These are phyloP conservation scores for Scaptodrosophila latifasciaeformis DNA, from an alignment of 2,888 invertebrate species.

Conservation along the genomic window DNA sequence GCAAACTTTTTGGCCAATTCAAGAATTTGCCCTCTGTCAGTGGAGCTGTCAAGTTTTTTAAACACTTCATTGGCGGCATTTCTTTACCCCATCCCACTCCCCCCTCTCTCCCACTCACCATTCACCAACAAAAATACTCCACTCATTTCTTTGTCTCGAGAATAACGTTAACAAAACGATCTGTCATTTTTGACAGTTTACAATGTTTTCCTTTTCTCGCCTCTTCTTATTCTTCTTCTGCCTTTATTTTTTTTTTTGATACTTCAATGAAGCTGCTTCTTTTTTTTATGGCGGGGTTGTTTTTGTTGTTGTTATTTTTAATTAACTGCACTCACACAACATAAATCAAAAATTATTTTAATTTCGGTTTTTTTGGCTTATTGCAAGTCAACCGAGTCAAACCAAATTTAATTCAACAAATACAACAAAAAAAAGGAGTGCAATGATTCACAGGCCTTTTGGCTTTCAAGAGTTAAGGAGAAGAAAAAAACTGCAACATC, in stretches of 20 bases:
- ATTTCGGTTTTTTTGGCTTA: slow-evolving; percentile 15
- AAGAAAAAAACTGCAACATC: slow-evolving; percentile 46
- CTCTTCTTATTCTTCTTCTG: neutral
- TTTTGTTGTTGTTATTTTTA: slow-evolving; percentile 16
- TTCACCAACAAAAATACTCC: slow-evolving; percentile 6
- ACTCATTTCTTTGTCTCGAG: slow-evolving; percentile 4
- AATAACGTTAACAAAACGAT: slow-evolving; percentile 48
- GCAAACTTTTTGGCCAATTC: slow-evolving; percentile 9
- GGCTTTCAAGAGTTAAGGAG: neutral
- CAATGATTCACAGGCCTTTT: slow-evolving; percentile 16
- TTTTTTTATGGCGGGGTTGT: neutral
- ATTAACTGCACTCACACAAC: slow-evolving; percentile 40
- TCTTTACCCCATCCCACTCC: neutral
- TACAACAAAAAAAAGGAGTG: slow-evolving; percentile 38
- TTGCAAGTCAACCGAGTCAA: slow-evolving; percentile 41
- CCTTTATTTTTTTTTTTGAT: neutral
- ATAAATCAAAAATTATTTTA: slow-evolving; percentile 56
- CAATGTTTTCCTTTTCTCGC: slow-evolving; percentile 32
- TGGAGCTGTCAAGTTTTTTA: slow-evolving; percentile 33
- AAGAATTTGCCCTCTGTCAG: slow-evolving; percentile 11
- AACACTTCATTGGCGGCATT: slow-evolving; percentile 40
- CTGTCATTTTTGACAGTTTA: slow-evolving; percentile 61
- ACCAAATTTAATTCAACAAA: no score
- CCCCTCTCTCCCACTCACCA: neutral
- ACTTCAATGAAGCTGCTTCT: neutral